Conservation (phyloP, 2,888 invertebrate species). For the Phengaris arion region DNA sequence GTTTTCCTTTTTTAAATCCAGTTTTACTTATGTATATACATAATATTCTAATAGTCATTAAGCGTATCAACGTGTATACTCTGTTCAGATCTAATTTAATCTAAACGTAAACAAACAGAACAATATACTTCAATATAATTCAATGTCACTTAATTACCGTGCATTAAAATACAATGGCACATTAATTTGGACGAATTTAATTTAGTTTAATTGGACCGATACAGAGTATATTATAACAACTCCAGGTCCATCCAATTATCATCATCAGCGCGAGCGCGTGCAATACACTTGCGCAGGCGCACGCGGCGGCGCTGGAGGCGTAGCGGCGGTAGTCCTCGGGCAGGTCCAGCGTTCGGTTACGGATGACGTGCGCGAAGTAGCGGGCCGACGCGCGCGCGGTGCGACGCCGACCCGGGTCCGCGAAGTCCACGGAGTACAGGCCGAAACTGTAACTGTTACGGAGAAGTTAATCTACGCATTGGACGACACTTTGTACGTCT, state of each 20-base stretch:
- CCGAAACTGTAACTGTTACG: slow-evolving; percentile 43
- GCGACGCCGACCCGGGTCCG: slow-evolving; percentile 39
- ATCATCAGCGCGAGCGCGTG: not conserved
- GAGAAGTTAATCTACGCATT: not conserved
- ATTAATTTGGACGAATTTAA: too few species aligned
- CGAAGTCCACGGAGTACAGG: slow-evolving; percentile 44
- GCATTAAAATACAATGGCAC: too few species aligned
- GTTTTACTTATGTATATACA: not conserved
- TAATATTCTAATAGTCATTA: not conserved
- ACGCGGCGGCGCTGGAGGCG: not conserved
- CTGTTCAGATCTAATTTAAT: too few species aligned
- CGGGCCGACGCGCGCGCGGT: slow-evolving; percentile 39
- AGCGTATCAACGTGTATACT: too few species aligned
- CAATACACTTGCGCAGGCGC: not conserved
- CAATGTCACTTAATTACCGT: too few species aligned
- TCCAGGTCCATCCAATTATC: not conserved
- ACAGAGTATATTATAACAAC: not conserved
- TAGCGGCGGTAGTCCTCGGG: not conserved
- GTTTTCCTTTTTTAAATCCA: not conserved
- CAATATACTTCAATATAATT: too few species aligned
- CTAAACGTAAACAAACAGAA: too few species aligned
- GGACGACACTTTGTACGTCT: too few species aligned
- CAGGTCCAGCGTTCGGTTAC: slow-evolving; percentile 25
- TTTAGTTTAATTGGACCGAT: not conserved
- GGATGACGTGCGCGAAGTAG: slow-evolving; percentile 33